Evolutionary conservation across 2,888 invertebrate genomes (phyloP), one percentile per base, ranked within the genome.

Genomic region (Drosophila suboccidentalis): DNA sequence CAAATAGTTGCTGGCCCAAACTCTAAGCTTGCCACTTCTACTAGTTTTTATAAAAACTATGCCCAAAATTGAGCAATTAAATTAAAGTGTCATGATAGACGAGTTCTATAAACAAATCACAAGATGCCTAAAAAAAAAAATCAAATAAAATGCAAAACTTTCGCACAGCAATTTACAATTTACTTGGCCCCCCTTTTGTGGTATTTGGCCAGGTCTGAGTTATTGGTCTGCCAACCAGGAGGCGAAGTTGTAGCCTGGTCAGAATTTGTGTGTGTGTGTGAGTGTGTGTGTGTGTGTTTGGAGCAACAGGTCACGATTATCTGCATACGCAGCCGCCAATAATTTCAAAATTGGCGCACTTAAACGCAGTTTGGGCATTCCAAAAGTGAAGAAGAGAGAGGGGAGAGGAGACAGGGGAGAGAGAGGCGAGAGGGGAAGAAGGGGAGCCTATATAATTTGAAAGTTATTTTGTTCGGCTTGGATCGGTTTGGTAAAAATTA

Each of bases 321-420:
- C 91, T 85, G 85, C 86, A 87, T 87, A 87, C 89, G 89, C 86
- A 87, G 88, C 85, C 78, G 77, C 74, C 82, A 86, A 89, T 87
- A 89, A 90, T 90, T 90, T 90, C 81, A 80, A 90, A 91, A 90
- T 91, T 91, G 90, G 85, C 89, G 88, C 89, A 90, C 88, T 91
- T 91, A 88, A 85, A 58, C 74, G 65, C 49, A 60, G 54, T 43
- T 49, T 54, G 49, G 53, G 62, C 19, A 22, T 32, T 17, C 17
- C 32, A 15, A 17, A 34, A 2, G 13, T 13, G 49, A 4, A 13
- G 29, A 8, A 26, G 26, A 0, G 26, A 22, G 22, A n/a, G 22
- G 22, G 26, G 29, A 29, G 26, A 26, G 5, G n/a, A n/a, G n/a
- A n/a, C n/a, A n/a, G 22, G 22, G 26, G 29, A 29, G 26, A 26